phyloP scores from a whole-genome alignment of 2,797 vertebrate genomes.

The Sebastes trivittatus region DNA sequence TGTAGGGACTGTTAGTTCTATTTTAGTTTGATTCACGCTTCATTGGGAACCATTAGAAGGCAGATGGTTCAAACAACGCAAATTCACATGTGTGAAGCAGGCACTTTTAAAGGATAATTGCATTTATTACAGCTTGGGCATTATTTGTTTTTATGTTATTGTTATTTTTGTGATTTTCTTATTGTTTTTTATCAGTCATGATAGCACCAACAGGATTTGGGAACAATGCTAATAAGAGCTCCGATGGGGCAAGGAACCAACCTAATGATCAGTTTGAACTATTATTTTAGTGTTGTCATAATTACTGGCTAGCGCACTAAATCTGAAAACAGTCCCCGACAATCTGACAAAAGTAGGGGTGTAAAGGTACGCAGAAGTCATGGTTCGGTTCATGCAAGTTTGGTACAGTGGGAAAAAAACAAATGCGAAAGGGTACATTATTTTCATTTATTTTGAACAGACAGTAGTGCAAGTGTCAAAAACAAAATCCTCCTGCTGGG shows the following conservation, averaged over 20 bases:
- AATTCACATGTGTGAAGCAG: neutral
- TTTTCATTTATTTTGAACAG: neutral
- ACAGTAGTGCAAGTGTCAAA: neutral
- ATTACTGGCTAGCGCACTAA: neutral
- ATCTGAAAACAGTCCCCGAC: neutral
- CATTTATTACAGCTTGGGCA: neutral
- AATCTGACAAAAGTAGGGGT: neutral
- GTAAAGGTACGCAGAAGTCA: no score
- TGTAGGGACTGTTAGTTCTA: conserved; percentile 38
- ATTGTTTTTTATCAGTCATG: neutral
- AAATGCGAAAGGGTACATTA: neutral
- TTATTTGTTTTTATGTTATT: neutral
- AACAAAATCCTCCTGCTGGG: neutral
- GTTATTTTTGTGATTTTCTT: neutral
- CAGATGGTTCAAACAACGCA: conserved; percentile 36
- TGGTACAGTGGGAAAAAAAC: neutral
- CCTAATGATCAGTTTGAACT: neutral
- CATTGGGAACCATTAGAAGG: conserved; percentile 35
- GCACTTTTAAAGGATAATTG: conserved; percentile 3
- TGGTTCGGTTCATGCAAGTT: neutral
- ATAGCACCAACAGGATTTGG: neutral
- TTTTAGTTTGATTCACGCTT: conserved; percentile 40
- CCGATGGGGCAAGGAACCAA: neutral
- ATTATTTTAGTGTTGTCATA: neutral
- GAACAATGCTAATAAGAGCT: neutral